Conservation (phyloP, 2,113 vertebrate genomes). For the Porphyrio hochstetteri region DNA sequence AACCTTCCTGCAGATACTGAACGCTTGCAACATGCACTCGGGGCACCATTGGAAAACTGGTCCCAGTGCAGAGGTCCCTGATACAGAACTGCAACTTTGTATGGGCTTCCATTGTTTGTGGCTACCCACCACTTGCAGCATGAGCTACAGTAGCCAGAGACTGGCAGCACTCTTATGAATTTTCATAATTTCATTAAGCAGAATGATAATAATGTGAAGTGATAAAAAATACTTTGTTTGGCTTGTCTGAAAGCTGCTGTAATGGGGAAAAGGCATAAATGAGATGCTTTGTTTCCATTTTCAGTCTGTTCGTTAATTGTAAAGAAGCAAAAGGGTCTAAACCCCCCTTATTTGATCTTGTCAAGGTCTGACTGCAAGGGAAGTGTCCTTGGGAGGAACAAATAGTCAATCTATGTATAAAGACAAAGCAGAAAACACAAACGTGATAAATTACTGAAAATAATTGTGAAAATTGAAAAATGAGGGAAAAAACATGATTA, state of each 20-base stretch:
- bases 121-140: not conserved
- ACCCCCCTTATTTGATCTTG: not conserved
- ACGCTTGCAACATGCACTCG: not conserved
- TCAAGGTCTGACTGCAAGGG: constrained; percentile 17
- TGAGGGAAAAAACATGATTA: not conserved
- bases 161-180: not conserved
- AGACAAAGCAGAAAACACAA: constrained; percentile 29
- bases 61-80: not conserved
- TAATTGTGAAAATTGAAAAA: constrained; percentile 44
- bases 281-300: constrained; percentile 31
- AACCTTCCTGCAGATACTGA: not conserved
- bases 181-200: constrained; percentile 26
- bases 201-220: not conserved
- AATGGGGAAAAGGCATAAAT: not conserved
- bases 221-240: constrained; percentile 20
- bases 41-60: not conserved
- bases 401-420: not conserved
- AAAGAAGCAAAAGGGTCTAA: constrained; percentile 9
- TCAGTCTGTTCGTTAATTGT: constrained; percentile 2
- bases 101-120: not conserved
- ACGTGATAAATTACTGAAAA: not conserved
- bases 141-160: not conserved
- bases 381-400: constrained; percentile 61
- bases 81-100: not conserved
- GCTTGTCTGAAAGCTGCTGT: constrained; percentile 10